phyloP scores from a whole-genome alignment of 2,797 vertebrate genomes.

The Oreortyx pictus region DNA sequence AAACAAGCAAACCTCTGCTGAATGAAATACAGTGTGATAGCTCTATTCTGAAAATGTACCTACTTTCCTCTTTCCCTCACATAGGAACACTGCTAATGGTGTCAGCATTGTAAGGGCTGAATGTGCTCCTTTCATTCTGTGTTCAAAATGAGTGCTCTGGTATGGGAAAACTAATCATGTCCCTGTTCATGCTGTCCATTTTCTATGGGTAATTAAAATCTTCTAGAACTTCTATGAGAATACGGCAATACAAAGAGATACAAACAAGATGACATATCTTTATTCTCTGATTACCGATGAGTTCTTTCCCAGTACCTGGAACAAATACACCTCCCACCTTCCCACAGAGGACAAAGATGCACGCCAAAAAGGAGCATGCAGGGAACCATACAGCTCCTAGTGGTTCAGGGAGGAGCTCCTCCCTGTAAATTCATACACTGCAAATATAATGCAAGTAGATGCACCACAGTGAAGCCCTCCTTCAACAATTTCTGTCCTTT shows the following conservation, averaged over 20 bases:
- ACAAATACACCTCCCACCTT: background rate
- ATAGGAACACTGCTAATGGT: background rate
- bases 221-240: background rate
- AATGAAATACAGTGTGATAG: background rate
- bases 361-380: background rate
- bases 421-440: background rate
- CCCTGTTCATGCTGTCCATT: background rate
- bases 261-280: background rate
- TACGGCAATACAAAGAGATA: background rate
- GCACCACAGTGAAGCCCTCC: background rate
- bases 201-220: background rate
- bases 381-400: background rate
- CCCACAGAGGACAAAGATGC: background rate
- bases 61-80: background rate
- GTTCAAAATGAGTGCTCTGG: background rate
- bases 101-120: background rate
- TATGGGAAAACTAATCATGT: background rate
- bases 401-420: background rate
- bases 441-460: background rate
- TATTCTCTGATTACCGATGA: background rate
- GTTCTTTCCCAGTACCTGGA: background rate
- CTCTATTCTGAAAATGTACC: background rate
- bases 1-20: background rate
- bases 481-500: background rate
- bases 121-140: background rate